Base-by-base conservation (phyloP, 1,140 invertebrate genomes). In the Mizuhopecten yessoensis region DNA sequence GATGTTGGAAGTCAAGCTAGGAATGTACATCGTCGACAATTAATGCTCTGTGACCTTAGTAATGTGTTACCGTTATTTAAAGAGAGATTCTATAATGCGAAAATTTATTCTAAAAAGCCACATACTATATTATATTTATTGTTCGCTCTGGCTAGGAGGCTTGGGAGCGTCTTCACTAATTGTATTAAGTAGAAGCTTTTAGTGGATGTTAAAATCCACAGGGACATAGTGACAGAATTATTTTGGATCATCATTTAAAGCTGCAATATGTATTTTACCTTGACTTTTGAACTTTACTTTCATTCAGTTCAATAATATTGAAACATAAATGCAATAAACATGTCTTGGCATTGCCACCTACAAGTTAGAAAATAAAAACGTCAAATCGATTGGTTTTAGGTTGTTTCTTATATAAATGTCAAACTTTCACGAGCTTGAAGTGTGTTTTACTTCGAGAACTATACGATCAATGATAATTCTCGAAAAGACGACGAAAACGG, bases 151-250 rank as follows among this genome's bases (percentile, higher is more conserved):
- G 57, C 57, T 75, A 5, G n/a, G 23, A 75, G 57, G 57, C 57
- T 15, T 23, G 23, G 15, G 20, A 11, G 23, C 17, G 23, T 75
- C 57, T 75, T n/a, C 5, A 29, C 57, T 75, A 75, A 75, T 75
- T n/a, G 29, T n/a, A 75, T 75, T 75, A 75, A n/a, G 29, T n/a
- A n/a, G 57, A 75, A 75, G 57, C 57, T 75, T 75, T 75, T 75
- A 75, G 57, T 29, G 23, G 29, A 75, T 23, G 57, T 5, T n/a
- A n/a, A 75, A 75, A 29, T 75, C 57, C 57, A 75, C 11, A 9
- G 57, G n/a, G 57, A 75, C n/a, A 75, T 75, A 75, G 1, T 75
- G 57, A 75, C 57, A 75, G 29, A 75, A 75, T 29, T 75, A 11
- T 75, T 75, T 75, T n/a, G 57, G n/a, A 75, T 75, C n/a, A 75